These are phyloP conservation scores for Dryocosmus kuriphilus DNA, from an alignment of 2,888 invertebrate species.

Conservation along the genomic window DNA sequence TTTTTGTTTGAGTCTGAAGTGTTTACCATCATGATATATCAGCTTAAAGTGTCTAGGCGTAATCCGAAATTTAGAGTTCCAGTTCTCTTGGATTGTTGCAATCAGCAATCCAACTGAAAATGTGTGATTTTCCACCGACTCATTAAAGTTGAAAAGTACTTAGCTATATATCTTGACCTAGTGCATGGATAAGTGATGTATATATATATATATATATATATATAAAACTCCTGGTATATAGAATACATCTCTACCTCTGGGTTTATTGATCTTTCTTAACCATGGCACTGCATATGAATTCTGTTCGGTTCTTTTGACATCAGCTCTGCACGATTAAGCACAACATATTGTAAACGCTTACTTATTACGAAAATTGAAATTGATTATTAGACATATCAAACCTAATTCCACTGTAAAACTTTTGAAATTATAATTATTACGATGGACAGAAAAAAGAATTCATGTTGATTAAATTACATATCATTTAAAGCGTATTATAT, in stretches of 20 bases:
- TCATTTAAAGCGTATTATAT: too few species aligned
- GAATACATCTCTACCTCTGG: constrained; percentile 71
- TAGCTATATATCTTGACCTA: constrained; percentile 77
- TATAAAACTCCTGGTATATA: constrained; percentile 67
- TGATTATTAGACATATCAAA: background rate
- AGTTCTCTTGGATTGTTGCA: background rate
- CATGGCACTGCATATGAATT: constrained; percentile 62
- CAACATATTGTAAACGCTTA: background rate
- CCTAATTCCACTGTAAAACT: background rate
- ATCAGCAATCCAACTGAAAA: background rate
- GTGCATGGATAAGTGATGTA: constrained; percentile 73
- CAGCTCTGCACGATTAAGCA: background rate
- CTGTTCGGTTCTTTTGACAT: constrained; percentile 34
- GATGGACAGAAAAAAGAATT: too few species aligned
- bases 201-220: constrained; percentile 69
- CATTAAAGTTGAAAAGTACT: constrained; percentile 67
- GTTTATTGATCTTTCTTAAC: constrained; percentile 74
- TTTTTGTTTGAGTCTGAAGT: too few species aligned
- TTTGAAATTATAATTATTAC: background rate
- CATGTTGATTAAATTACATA: too few species aligned
- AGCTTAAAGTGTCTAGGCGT: background rate
- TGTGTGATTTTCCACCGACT: constrained; percentile 51
- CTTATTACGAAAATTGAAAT: background rate
- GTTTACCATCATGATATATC: background rate
- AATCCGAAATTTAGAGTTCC: background rate